Evolutionary conservation across 2,797 vertebrate genomes (phyloP).

Genomic region (Rhabdomys pumilio): DNA sequence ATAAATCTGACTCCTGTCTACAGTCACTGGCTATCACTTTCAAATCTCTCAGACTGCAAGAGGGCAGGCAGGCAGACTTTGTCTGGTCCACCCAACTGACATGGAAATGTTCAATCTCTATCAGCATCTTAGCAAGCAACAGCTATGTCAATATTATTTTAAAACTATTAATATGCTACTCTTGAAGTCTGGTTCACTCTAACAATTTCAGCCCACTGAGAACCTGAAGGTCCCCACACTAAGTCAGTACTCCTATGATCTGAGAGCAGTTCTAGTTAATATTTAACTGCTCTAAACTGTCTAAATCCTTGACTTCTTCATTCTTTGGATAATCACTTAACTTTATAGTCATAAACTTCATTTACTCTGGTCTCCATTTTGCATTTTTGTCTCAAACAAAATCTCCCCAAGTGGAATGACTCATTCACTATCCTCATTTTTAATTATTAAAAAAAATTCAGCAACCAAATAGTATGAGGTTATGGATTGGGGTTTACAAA

Average conservation of each 20-base stretch:
- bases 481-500: constrained; percentile 49
- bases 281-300: constrained; percentile 29
- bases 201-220: background rate
- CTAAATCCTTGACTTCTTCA: constrained; percentile 10
- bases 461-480: constrained; percentile 14
- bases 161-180: background rate
- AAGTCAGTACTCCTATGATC: constrained; percentile 30
- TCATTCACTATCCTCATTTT: constrained; percentile 42
- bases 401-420: background rate
- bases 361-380: constrained; percentile 44
- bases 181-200: constrained; percentile 30
- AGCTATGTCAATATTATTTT: constrained; percentile 47
- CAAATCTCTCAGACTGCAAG: background rate
- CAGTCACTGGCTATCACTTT: background rate
- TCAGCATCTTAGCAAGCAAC: constrained; percentile 31
- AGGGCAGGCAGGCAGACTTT: background rate
- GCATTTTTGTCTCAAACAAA: constrained; percentile 42
- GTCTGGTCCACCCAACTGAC: background rate
- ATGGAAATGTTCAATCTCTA: background rate
- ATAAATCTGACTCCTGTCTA: background rate
- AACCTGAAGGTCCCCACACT: constrained; percentile 36
- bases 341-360: constrained; percentile 32
- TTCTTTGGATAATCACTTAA: constrained; percentile 43
- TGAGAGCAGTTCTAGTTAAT: constrained; percentile 22
- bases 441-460: constrained; percentile 58